Conservation (phyloP, 2,113 vertebrate species). For the Amphiprion ocellaris region DNA sequence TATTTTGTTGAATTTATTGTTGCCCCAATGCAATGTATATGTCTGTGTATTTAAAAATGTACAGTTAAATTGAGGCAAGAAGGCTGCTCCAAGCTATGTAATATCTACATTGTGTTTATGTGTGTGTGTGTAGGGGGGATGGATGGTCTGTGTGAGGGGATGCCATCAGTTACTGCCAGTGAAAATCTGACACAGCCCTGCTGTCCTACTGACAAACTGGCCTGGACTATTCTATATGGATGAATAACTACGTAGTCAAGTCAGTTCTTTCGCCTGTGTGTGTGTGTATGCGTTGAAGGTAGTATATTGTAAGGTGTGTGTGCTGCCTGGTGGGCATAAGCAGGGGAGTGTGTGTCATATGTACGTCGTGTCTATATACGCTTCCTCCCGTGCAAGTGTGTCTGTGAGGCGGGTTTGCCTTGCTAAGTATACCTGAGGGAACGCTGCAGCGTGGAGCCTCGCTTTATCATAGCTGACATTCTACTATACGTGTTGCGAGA, state of each 20-base stretch:
- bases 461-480: slow-evolving; percentile 77
- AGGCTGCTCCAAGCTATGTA: background rate
- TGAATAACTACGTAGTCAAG: slow-evolving; percentile 33
- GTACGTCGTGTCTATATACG: slow-evolving; percentile 14
- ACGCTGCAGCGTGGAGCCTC: slow-evolving; percentile 34
- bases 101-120: background rate
- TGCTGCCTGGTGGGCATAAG: background rate
- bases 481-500: slow-evolving; percentile 32
- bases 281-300: background rate
- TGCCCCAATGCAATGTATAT: too few relatives aligned
- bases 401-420: slow-evolving; percentile 66
- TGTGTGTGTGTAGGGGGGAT: slow-evolving; percentile 17
- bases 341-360: background rate
- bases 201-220: slow-evolving; percentile 39
- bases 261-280: slow-evolving; percentile 1
- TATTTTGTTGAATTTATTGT: too few relatives aligned
- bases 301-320: background rate
- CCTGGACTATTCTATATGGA: slow-evolving; percentile 31
- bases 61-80: background rate
- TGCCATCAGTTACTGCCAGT: slow-evolving; percentile 34
- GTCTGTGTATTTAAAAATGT: too few relatives aligned
- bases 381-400: slow-evolving; percentile 41
- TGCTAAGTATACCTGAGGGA: slow-evolving; percentile 81
- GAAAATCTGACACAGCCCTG: slow-evolving; percentile 33
- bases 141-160: slow-evolving; percentile 39